Base-by-base conservation (phyloP, 1,140 invertebrate species). In the Charaxes varanes region DNA sequence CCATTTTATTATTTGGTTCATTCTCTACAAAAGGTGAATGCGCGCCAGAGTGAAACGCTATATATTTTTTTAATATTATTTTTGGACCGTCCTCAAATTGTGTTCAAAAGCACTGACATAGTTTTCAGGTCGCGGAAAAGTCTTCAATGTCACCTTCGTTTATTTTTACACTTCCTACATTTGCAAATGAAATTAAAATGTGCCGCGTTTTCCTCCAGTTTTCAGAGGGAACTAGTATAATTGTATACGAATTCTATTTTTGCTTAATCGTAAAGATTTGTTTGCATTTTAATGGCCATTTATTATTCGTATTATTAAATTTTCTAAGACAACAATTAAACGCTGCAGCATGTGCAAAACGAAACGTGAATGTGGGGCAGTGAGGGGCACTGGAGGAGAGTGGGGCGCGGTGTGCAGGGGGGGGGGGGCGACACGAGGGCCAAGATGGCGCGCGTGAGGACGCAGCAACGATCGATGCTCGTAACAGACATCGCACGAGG, bases 391-490 rank as follows among this genome's bases (percentile, higher is more conserved):
- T 53, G 41, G 61, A 40, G 62, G 60, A 61, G 60, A 58, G 62
- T 47, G 63, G 60, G 51, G 66, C 47, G 56, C 57, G 45, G 57
- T 46, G 53, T 62, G 60, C 59, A 65, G 60, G 62, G 62, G 70
- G 71, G 77, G 60, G 62, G 62, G 70, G 71, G 77, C 72, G 64
- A 74, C 64, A 66, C 56, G 72, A 73, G 72, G 72, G 68, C 74
- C 69, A 81, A 81, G 69, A 78, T 78, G 77, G 73, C 77, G 71
- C 10, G 2, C 8, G 62, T 65, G 69, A 72, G 70, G 71, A 77
- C 73, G 70, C 70, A n/a, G n/a, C n/a, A 68, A 60, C 77, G 77
- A 79, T 82, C 77, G 77, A 81, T 81, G 77, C 70, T 65, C 72
- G 69, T 46, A 61, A 52, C 72, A 82, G 74, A 77, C 77, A 72